Conservation (phyloP, 1,140 invertebrate species). For the Gonatopus flavifemur region DNA sequence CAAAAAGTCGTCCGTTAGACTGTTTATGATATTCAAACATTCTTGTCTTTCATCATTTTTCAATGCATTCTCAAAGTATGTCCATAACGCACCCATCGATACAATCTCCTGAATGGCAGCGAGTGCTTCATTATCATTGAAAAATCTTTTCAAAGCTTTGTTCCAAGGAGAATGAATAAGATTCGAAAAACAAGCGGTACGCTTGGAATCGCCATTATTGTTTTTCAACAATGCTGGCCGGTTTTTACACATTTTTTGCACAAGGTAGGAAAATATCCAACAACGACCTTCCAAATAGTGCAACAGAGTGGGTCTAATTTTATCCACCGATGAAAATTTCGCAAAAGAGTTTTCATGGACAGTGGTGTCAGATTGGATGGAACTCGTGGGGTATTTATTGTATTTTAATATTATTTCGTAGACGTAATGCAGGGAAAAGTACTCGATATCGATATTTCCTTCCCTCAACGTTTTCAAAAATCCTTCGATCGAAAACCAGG, state of each 20-base stretch:
- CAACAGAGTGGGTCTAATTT: conserved; percentile 48
- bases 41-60: conserved; percentile 25
- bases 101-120: conserved; percentile 55
- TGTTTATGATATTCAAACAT: conserved; percentile 39
- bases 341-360: conserved; percentile 3
- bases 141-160: conserved; percentile 49
- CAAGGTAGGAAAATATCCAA: conserved; percentile 61
- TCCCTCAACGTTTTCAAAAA: conserved; percentile 16
- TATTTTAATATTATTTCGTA: conserved; percentile 34
- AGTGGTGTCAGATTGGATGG: not conserved
- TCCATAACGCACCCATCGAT: conserved; percentile 35
- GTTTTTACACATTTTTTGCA: conserved; percentile 56
- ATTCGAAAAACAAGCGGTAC: conserved; percentile 49
- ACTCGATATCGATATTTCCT: conserved; percentile 11
- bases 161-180: conserved; percentile 52
- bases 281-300: conserved; percentile 62
- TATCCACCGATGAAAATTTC: conserved; percentile 16
- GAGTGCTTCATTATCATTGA: conserved; percentile 55
- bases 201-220: conserved; percentile 40
- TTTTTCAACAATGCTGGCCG: conserved; percentile 37
- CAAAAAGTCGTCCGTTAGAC: conserved; percentile 32
- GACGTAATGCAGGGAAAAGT: conserved; percentile 13
- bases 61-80: conserved; percentile 31
- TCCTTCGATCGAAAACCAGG: conserved; percentile 10
- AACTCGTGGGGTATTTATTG: too few species aligned